A percentile compares a stretch with the other conserved stretches of the same genome.
Evolutionary conservation across 2,888 invertebrate genomes (phyloP).

Genomic region (Aricia artaxerxes): DNA sequence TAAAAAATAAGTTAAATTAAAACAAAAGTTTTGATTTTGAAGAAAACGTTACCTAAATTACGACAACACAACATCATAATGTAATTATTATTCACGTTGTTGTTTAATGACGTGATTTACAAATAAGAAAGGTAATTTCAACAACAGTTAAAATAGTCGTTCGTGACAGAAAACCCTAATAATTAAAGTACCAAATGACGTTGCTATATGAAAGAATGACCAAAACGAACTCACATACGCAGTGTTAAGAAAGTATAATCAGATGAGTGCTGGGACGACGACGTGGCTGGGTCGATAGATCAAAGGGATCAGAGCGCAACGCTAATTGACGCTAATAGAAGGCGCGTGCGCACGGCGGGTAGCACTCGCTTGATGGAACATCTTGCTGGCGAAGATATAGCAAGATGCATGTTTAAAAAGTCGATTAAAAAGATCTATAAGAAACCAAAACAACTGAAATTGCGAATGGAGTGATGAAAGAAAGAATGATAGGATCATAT

Average conservation of each 20-base stretch:
- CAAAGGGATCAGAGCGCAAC: conserved; percentile 56
- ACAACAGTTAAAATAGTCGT: too few species aligned
- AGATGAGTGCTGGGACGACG: conserved; percentile 42
- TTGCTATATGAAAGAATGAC: not conserved
- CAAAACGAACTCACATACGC: not conserved
- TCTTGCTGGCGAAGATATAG: not conserved
- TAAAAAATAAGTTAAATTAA: too few species aligned
- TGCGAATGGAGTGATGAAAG: too few species aligned
- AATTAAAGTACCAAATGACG: not conserved
- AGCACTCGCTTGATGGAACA: conserved; percentile 41
- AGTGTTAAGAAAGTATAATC: not conserved
- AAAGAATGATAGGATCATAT: too few species aligned
- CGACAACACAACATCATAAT: not conserved
- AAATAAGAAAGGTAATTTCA: too few species aligned
- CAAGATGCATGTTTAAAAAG: not conserved
- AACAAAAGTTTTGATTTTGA: too few species aligned
- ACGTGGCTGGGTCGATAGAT: conserved; percentile 52
- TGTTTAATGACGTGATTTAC: too few species aligned
- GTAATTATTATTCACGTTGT: not conserved
- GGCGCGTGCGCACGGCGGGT: conserved; percentile 56
- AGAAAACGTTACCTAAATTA: too few species aligned
- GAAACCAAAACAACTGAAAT: not conserved
- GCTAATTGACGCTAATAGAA: conserved; percentile 71
- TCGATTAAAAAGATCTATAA: not conserved
- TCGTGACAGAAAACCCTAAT: too few species aligned